Evolutionary conservation across 2,797 vertebrate genomes (phyloP).

Genomic region (Bufotes viridis): DNA sequence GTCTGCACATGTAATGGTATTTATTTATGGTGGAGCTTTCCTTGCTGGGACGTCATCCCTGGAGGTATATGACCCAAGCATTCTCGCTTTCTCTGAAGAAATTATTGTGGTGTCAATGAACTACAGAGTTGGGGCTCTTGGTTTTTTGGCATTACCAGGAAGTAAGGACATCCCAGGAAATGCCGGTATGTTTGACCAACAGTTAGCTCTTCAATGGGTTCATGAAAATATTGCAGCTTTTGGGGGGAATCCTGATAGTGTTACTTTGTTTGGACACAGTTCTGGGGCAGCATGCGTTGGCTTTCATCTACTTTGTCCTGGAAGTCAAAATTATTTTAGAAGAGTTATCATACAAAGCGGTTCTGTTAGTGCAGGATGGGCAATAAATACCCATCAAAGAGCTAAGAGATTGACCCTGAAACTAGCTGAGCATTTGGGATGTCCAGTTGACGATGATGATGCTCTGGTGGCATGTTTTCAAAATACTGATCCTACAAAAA

Average conservation of each 20-base stretch:
- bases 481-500: conserved; percentile 58
- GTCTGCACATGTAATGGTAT: conserved; percentile 74
- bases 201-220: conserved; percentile 78
- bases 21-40: conserved; percentile 81
- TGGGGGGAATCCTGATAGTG: conserved; percentile 74
- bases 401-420: conserved; percentile 68
- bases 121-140: conserved; percentile 76
- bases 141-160: conserved; percentile 75
- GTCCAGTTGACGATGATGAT: conserved; percentile 63
- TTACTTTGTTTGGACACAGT: conserved; percentile 81
- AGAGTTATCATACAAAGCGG: conserved; percentile 78
- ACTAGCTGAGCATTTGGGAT: conserved; percentile 70
- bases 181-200: conserved; percentile 76
- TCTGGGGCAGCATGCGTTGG: conserved; percentile 76
- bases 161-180: conserved; percentile 72
- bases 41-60: conserved; percentile 71
- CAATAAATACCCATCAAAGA: conserved; percentile 60
- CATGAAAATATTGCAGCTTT: conserved; percentile 75
- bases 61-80: conserved; percentile 73
- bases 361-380: conserved; percentile 73
- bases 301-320: conserved; percentile 76
- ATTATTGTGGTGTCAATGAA: conserved; percentile 82
- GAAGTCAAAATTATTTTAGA: conserved; percentile 73
- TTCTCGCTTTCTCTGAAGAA: conserved; percentile 73
- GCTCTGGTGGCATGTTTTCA: conserved; percentile 73